These are phyloP conservation scores for Operophtera brumata DNA, from an alignment of 2,888 invertebrate genomes.

Conservation along the genomic window DNA sequence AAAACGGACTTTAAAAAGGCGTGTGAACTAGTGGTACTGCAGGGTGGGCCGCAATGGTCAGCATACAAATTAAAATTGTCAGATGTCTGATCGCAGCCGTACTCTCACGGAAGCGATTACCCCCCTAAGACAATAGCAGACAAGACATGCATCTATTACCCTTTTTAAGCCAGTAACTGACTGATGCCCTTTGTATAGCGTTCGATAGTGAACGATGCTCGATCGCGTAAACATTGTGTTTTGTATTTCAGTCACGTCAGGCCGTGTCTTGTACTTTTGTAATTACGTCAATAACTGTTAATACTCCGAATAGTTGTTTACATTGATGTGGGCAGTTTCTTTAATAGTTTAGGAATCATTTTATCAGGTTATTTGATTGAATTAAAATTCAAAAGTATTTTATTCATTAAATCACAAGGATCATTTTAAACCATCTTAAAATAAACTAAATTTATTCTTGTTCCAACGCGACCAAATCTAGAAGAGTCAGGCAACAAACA, in stretches of 20 bases:
- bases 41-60: constrained; percentile 63
- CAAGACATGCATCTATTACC: constrained; percentile 78
- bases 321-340: constrained; percentile 1
- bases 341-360: background rate
- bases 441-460: too few species aligned
- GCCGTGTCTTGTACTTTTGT: constrained; percentile 32
- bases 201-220: constrained; percentile 50
- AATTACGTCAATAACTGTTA: constrained; percentile 35
- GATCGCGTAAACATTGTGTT: constrained; percentile 35
- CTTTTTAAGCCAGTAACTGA: constrained; percentile 62
- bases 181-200: constrained; percentile 59
- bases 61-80: constrained; percentile 71
- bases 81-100: constrained; percentile 54
- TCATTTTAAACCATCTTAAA: too few species aligned
- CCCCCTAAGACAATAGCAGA: constrained; percentile 71
- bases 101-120: constrained; percentile 79
- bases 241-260: constrained; percentile 33
- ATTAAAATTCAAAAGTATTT: too few species aligned
- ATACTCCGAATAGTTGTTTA: constrained; percentile 21
- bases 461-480: too few species aligned
- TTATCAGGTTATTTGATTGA: too few species aligned
- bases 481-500: too few species aligned
- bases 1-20: constrained; percentile 50
- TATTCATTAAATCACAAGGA: too few species aligned
- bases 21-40: constrained; percentile 60